Conservation (phyloP, 30 jellyfish, hydroid and myxozoan species). For the Nemopilema nomurai region DNA sequence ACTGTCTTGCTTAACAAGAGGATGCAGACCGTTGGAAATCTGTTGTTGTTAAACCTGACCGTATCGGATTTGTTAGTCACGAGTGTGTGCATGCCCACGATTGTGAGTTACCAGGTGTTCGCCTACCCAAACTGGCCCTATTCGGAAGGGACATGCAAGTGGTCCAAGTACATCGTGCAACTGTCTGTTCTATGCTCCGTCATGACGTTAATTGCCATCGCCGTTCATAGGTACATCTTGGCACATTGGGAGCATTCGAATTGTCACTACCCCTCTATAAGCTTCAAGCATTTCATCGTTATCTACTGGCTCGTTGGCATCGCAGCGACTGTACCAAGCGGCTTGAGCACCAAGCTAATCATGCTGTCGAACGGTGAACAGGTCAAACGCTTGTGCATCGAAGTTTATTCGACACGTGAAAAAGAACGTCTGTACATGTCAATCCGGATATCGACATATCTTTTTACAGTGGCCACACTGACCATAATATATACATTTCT, state of each 20-base stretch:
- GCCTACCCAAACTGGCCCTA: constrained; percentile 74
- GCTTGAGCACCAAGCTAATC: constrained; percentile 33
- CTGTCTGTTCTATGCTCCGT: constrained; percentile 56
- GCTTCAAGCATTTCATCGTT: constrained; percentile 23
- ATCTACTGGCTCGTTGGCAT: constrained; percentile 46
- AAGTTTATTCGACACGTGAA: constrained; percentile 25
- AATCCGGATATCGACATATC: constrained; percentile 44
- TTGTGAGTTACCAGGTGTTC: constrained; percentile 59
- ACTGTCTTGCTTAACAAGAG: constrained; percentile 53
- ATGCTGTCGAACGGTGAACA: constrained; percentile 17
- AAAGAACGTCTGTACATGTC: constrained; percentile 32
- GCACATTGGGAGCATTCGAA: background rate
- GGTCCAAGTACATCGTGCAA: constrained; percentile 52
- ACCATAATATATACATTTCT: constrained; percentile 30
- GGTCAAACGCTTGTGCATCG: constrained; percentile 49
- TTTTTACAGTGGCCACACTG: constrained; percentile 23
- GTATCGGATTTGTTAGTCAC: constrained; percentile 62
- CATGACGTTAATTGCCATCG: constrained; percentile 37
- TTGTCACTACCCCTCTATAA: background rate
- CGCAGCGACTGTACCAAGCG: constrained; percentile 46
- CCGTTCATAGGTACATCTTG: constrained; percentile 38
- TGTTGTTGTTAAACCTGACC: constrained; percentile 43
- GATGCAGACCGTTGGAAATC: constrained; percentile 57
- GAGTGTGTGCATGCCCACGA: constrained; percentile 64
- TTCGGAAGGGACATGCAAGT: constrained; percentile 40